Evolutionary conservation across 1,140 invertebrate genomes (phyloP), one percentile per base, ranked within the genome.

Genomic region (Penaeus japonicus): DNA sequence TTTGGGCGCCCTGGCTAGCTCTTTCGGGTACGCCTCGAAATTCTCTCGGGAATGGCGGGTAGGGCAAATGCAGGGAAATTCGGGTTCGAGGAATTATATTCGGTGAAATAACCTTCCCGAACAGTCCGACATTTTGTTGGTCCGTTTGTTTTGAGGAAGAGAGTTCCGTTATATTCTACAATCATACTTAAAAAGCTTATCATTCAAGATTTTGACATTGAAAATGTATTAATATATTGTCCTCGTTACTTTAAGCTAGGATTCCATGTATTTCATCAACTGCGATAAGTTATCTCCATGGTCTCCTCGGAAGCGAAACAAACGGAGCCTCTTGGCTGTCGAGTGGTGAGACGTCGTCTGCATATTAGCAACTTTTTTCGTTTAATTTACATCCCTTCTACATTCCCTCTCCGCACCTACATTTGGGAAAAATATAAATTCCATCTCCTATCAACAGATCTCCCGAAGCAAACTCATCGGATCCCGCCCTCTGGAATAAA

Each of bases 311-410:
- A n/a, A n/a, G 7, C 20, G 82, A 89, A 89, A 89, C 87, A 89
- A 82, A 89, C 87, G 75, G 22, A 80, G 57, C 87, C 73, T 35
- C 73, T 59, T 70, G 79, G 81, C 24, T 65, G 39, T 39, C 32
- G 57, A 89, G 87, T 80, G 82, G 57, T 53, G 62, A 82, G 82
- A 89, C 87, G 87, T 89, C 87, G 87, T 89, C 87, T 89, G 87
- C 87, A 89, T 85, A 88, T 88, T 87, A 87, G 86, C 80, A 88
- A 88, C 86, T 88, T 88, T 88, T 88, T 88, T 88, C 86, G 83
- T 88, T 77, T 83, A 88, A 77, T 88, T 88, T 88, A 65, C 86
- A 77, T 5, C 54, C 20, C 24, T 24, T 83, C 39, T 10, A 4
- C 12, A 10, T 10, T 39, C 4, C 39, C 39, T 39, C 39, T 39